A percentile compares a stretch with the other conserved stretches of the same genome.
Conservation (phyloP, 1,140 invertebrate species). For the Drosophila prosaltans region DNA sequence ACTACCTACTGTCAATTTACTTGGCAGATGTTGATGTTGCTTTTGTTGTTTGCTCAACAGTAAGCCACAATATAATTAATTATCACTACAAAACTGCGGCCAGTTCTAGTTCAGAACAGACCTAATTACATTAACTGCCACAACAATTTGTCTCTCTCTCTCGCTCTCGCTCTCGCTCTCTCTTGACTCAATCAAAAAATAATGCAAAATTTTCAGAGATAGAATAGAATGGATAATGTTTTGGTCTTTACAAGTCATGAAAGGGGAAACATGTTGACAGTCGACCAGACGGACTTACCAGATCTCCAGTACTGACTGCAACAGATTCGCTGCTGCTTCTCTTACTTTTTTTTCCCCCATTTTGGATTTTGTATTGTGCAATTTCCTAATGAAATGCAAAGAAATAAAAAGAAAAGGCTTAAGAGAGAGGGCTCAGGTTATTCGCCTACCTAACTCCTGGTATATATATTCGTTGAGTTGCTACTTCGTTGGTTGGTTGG, state of each 20-base stretch:
- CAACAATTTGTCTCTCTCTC: conserved; percentile 23
- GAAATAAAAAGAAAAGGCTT: conserved; percentile 40
- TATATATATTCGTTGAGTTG: not conserved
- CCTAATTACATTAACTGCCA: conserved; percentile 57
- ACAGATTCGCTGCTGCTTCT: not conserved
- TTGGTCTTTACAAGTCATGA: conserved; percentile 8
- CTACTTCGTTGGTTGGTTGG: conserved; percentile 7
- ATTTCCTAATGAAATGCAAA: conserved; percentile 71
- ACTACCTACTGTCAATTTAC: conserved; percentile 22
- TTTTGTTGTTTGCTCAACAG: conserved; percentile 19
- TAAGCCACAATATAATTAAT: conserved; percentile 38
- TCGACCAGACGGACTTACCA: not conserved
- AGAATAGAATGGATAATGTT: not conserved
- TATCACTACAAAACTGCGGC: conserved; percentile 31
- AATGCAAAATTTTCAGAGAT: not conserved
- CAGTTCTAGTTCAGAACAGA: conserved; percentile 3
- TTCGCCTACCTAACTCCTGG: conserved; percentile 15
- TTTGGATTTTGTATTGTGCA: conserved; percentile 48
- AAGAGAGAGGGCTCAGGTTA: conserved; percentile 29
- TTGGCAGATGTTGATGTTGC: conserved; percentile 28
- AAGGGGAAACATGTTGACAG: conserved; percentile 5
- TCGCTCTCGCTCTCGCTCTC: not conserved
- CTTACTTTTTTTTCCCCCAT: not conserved
- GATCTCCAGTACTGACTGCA: not conserved
- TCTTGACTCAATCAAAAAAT: conserved; percentile 31